Conservation (phyloP, 2,113 vertebrate species). For the Centrocercus urophasianus region DNA sequence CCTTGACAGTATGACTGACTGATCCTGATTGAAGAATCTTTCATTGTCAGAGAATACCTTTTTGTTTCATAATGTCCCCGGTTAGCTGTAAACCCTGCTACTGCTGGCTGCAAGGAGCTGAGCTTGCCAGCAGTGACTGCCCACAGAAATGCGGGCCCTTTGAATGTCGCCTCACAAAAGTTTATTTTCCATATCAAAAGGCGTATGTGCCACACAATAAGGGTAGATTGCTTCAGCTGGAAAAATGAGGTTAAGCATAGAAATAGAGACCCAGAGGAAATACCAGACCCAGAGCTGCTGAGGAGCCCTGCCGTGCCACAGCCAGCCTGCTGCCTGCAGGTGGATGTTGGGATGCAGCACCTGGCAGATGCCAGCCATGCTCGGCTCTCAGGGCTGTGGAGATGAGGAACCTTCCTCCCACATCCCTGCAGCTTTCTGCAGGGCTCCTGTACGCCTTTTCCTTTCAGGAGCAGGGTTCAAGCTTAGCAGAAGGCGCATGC, state of each 20-base stretch:
- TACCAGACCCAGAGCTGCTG: background rate
- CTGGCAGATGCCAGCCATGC: background rate
- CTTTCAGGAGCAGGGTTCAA: background rate
- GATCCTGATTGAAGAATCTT: slow-evolving; percentile 30
- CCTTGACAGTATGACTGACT: slow-evolving; percentile 41
- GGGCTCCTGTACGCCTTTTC: rapidly evolving
- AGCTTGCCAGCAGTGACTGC: slow-evolving; percentile 17
- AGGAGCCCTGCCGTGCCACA: background rate
- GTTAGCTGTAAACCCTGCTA: slow-evolving; percentile 22
- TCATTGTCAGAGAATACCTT: slow-evolving; percentile 13
- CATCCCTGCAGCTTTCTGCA: background rate
- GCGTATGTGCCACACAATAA: background rate
- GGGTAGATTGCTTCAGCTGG: background rate
- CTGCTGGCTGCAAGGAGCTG: slow-evolving; percentile 14
- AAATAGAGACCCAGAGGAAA: background rate
- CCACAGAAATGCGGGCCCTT: slow-evolving; percentile 1
- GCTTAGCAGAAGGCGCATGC: background rate
- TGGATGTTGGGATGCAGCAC: background rate
- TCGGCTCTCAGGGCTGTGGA: background rate
- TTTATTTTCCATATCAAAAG: slow-evolving; percentile 49
- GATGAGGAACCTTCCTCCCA: background rate
- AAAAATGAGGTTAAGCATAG: background rate
- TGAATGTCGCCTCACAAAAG: slow-evolving; percentile 6
- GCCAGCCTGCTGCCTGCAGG: background rate
- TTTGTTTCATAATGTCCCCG: slow-evolving; percentile 54